Percentiles rank a stretch among this genome's conserved stretches.
These are phyloP conservation scores for Hoplostethus mediterraneus DNA, from an alignment of 2,797 vertebrate genomes.

Conservation along the genomic window DNA sequence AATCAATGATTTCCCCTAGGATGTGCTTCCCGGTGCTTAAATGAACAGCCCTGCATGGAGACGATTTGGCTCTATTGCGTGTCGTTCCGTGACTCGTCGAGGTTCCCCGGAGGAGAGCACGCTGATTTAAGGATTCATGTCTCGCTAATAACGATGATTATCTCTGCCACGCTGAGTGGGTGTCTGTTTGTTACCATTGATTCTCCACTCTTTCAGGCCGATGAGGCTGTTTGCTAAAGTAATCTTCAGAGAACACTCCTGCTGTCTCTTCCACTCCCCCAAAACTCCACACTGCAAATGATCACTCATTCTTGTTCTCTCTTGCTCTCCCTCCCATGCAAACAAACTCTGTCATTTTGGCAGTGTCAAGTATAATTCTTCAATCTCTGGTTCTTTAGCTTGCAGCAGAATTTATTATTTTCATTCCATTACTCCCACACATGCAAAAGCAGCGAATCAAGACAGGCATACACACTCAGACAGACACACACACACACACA, in stretches of 20 bases:
- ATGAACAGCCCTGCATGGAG: conserved; percentile 35
- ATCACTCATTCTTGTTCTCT: conserved; percentile 27
- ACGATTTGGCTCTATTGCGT: conserved; percentile 60
- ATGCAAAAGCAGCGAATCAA: conserved; percentile 46
- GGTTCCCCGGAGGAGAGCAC: conserved; percentile 35
- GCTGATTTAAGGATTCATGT: conserved; percentile 63
- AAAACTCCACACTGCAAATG: conserved; percentile 53
- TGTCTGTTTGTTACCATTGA: conserved; percentile 61
- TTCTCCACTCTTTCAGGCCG: conserved; percentile 29
- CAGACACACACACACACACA: no score
- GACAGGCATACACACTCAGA: conserved; percentile 6
- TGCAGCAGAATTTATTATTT: conserved; percentile 46
- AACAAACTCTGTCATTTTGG: conserved; percentile 33
- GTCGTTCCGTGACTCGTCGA: conserved; percentile 36
- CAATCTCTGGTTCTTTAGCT: conserved; percentile 21
- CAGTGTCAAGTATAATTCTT: conserved; percentile 18
- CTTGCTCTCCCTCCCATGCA: conserved; percentile 15
- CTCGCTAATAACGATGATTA: conserved; percentile 71
- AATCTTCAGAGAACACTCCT: conserved; percentile 46
- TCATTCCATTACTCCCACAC: conserved; percentile 40
- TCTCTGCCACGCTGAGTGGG: conserved; percentile 51
- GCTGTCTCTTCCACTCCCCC: conserved; percentile 30
- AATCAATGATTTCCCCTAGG: conserved; percentile 69
- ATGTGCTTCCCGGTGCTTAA: conserved; percentile 50
- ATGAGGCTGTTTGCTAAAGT: conserved; percentile 42